These are phyloP conservation scores for Centruroides vittatus DNA, from an alignment of 1,140 invertebrate species.

Conservation along the genomic window DNA sequence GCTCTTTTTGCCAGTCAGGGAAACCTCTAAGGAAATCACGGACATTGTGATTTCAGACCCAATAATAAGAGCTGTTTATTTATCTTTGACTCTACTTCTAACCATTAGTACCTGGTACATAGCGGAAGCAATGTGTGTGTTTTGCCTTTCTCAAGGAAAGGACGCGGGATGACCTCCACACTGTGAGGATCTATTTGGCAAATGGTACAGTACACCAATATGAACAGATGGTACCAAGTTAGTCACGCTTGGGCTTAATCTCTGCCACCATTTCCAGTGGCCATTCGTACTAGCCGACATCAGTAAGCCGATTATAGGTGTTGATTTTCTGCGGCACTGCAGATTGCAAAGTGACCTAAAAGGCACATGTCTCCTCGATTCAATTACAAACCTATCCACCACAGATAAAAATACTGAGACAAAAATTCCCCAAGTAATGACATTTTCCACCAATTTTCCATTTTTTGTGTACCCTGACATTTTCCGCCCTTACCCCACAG, in stretches of 20 bases:
- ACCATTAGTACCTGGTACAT: not conserved
- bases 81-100: not conserved
- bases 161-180: too few relatives aligned
- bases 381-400: not conserved
- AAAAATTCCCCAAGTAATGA: too few relatives aligned
- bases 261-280: constrained; percentile 1
- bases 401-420: not conserved
- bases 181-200: not conserved
- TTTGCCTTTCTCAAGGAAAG: not conserved
- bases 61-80: not conserved
- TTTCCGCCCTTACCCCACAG: not conserved
- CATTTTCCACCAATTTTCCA: too few relatives aligned
- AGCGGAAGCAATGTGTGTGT: constrained; percentile 1
- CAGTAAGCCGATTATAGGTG: constrained; percentile 10
- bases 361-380: not conserved
- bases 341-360: not conserved
- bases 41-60: not conserved
- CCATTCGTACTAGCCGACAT: constrained; percentile 8
- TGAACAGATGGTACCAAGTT: constrained; percentile 4
- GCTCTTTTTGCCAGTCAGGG: not conserved
- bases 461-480: not conserved
- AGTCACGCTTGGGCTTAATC: not conserved
- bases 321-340: constrained; percentile 10
- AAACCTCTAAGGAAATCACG: not conserved
- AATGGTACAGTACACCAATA: constrained; percentile 5